Base-by-base conservation (phyloP, 1,140 invertebrate species). In the Drosophila leontia region DNA sequence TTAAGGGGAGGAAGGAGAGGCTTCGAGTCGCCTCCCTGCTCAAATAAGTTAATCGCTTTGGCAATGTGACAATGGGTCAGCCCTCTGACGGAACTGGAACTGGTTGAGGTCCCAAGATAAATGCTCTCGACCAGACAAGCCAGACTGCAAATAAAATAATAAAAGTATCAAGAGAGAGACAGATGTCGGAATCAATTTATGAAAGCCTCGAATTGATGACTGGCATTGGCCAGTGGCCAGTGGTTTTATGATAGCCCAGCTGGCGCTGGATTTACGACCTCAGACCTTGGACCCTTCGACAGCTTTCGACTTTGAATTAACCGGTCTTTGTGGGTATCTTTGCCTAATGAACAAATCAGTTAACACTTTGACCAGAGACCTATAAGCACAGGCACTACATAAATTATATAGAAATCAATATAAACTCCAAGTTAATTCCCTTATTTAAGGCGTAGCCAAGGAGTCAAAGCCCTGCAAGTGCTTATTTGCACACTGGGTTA, bases 11-110 rank as follows among this genome's bases (percentile, higher is more conserved):
- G 26, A 29, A 29, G 26, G 26, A 29, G 26, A 6, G 12, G 8
- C 4, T 44, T 19, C 9, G 47, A n/a, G 23, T 9, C 26, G 15
- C 23, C 69, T 83, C 41, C 45, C 67, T 74, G 68, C 60, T 77
- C 72, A 81, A 87, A 88, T 82, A 87, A 87, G 72, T 80, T 87
- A 87, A 83, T 88, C 84, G 82, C 82, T 57, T 75, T 76, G 77
- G 70, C 64, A 72, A 78, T 80, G 80, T 62, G 67, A 78, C 75
- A 72, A 51, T 64, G 62, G 62, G 45, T 47, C 41, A 26, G 29
- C 23, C 23, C 48, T 17, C n/a, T 3, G 12, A 23, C 44, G 23
- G 23, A 23, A 23, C 23, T 41, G 32, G 11, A 78, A 69, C 72
- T 51, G 55, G 63, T 77, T 55, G 53, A 13, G 35, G 29, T 37